These are phyloP conservation scores for Tribolium freemani DNA, from an alignment of 2,888 invertebrate genomes.

Conservation along the genomic window DNA sequence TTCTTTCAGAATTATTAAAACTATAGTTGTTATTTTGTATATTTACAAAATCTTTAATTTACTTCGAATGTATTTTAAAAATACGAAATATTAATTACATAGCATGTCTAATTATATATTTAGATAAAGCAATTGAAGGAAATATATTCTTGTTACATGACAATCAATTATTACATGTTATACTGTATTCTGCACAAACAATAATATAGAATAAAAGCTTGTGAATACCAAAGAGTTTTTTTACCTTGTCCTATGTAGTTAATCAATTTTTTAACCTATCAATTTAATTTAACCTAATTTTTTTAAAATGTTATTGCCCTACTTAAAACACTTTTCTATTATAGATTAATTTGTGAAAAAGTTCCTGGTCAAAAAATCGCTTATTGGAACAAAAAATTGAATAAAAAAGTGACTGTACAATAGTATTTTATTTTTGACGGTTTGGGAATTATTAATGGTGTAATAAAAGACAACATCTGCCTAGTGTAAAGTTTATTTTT, in stretches of 20 bases:
- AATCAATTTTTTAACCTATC: too few species aligned
- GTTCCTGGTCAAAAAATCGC: too few species aligned
- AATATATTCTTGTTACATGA: constrained; percentile 31
- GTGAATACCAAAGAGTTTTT: background rate
- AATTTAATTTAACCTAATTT: too few species aligned
- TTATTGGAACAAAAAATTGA: too few species aligned
- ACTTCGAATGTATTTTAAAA: constrained; percentile 20
- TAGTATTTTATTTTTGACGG: too few species aligned
- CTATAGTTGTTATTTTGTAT: background rate
- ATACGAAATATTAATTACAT: constrained; percentile 11
- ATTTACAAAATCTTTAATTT: constrained; percentile 2
- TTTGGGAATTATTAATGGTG: too few species aligned
- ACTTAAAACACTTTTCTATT: too few species aligned
- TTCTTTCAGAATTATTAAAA: background rate
- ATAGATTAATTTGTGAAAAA: too few species aligned
- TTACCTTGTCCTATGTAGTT: background rate
- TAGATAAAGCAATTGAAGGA: constrained; percentile 19
- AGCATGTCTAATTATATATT: constrained; percentile 23
- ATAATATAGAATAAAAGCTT: constrained; percentile 28
- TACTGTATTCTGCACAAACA: constrained; percentile 31
- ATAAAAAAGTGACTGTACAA: too few species aligned
- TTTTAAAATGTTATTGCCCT: too few species aligned
- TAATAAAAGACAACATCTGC: constrained; percentile 67
- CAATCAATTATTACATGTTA: constrained; percentile 31
- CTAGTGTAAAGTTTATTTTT: constrained; percentile 33